These are phyloP conservation scores for Cryptophagus acutangulus DNA, from an alignment of 2,888 invertebrate species.

Conservation along the genomic window DNA sequence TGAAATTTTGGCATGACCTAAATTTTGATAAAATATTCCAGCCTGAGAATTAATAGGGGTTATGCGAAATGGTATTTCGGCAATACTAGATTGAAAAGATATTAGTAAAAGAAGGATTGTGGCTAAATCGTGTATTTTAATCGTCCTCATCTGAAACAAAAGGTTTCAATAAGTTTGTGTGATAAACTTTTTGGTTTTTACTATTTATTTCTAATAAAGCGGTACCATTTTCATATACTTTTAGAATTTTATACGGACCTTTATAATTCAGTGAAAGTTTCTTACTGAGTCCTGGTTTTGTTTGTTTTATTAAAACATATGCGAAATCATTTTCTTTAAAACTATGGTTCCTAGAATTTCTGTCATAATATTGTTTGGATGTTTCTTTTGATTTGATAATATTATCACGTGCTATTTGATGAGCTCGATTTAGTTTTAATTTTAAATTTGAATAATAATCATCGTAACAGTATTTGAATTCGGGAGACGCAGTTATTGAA, in stretches of 20 bases:
- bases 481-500: neutral
- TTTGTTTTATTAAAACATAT: conserved; percentile 3
- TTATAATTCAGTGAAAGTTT: neutral
- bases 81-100: too few species aligned
- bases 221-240: neutral
- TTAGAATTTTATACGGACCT: conserved; percentile 2
- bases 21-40: too few species aligned
- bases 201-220: conserved; percentile 1
- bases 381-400: neutral
- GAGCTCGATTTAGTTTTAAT: conserved; percentile 2
- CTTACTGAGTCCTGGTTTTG: neutral
- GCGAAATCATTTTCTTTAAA: conserved; percentile 2
- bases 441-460: conserved; percentile 1
- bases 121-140: too few species aligned
- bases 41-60: too few species aligned
- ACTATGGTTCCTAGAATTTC: neutral
- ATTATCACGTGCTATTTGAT: neutral
- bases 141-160: conserved; percentile 3
- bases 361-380: conserved; percentile 2
- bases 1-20: too few species aligned
- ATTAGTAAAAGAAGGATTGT: too few species aligned
- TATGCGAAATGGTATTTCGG: too few species aligned
- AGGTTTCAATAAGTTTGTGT: conserved; percentile 2
- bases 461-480: conserved; percentile 1
- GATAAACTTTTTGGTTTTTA: neutral